phyloP scores from a whole-genome alignment of 2,113 vertebrate genomes.

The Heterotis niloticus region DNA sequence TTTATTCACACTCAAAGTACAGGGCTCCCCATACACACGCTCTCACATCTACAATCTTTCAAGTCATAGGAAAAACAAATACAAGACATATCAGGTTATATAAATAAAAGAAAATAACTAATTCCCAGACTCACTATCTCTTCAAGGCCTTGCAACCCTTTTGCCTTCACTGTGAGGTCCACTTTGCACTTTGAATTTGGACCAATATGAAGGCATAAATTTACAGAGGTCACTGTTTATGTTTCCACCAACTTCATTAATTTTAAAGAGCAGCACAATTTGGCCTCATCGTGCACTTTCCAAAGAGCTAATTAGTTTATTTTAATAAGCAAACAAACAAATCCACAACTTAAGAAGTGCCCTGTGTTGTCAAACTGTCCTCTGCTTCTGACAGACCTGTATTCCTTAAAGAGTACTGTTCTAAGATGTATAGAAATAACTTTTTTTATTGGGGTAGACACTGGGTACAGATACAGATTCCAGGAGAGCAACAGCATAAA shows the following conservation, averaged over 20 bases:
- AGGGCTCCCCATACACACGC: neutral
- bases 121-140: neutral
- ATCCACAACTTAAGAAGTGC: too few relatives aligned
- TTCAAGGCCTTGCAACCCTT: neutral
- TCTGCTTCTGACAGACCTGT: neutral
- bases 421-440: neutral
- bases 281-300: too few relatives aligned
- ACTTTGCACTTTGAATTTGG: too few relatives aligned
- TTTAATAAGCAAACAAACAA: too few relatives aligned
- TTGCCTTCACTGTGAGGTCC: too few relatives aligned
- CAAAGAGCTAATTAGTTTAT: too few relatives aligned
- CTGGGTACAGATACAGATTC: constrained; percentile 23
- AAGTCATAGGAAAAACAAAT: neutral
- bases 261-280: too few relatives aligned
- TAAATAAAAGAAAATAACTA: neutral
- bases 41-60: neutral
- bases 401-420: neutral
- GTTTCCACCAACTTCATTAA: too few relatives aligned
- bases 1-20: neutral
- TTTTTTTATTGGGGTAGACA: constrained; percentile 45
- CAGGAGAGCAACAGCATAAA: constrained; percentile 22
- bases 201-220: too few relatives aligned
- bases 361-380: neutral
- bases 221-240: too few relatives aligned
- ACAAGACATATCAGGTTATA: neutral